These are phyloP conservation scores for Heterotis niloticus DNA, from an alignment of 2,113 vertebrate species.

Conservation along the genomic window DNA sequence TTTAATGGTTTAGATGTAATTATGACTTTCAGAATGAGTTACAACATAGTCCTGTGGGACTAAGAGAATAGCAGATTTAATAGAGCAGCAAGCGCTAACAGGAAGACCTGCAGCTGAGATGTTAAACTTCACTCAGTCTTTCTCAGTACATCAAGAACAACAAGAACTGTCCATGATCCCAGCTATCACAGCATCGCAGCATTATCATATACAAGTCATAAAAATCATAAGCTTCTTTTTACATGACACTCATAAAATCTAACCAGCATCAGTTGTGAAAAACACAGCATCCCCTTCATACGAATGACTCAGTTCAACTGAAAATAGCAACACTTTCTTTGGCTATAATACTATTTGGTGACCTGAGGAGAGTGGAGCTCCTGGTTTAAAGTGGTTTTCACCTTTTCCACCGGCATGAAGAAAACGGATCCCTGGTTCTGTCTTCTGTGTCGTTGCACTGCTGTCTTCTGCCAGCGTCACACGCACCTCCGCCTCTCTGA, in stretches of 20 bases:
- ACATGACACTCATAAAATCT: too few relatives aligned
- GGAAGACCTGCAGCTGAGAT: not conserved
- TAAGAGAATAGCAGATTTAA: not conserved
- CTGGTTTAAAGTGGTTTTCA: not conserved
- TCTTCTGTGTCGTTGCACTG: not conserved
- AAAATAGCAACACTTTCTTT: not conserved
- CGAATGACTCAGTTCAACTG: too few relatives aligned
- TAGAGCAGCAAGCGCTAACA: not conserved
- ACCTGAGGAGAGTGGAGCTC: not conserved
- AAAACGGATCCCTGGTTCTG: not conserved
- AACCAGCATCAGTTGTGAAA: too few relatives aligned
- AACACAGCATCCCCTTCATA: too few relatives aligned
- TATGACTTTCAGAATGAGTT: not conserved
- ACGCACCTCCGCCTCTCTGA: not conserved
- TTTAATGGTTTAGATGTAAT: conserved; percentile 1
- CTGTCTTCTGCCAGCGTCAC: not conserved
- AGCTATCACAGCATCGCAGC: too few relatives aligned
- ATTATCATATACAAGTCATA: too few relatives aligned
- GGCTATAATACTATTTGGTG: not conserved
- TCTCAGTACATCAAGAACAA: not conserved
- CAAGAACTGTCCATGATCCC: too few relatives aligned
- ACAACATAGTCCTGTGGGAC: not conserved
- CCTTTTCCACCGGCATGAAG: not conserved
- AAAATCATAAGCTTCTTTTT: too few relatives aligned
- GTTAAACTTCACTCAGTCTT: not conserved